Base-by-base conservation (phyloP, 30 jellyfish, hydroid and myxozoan genomes). In the Catostylus mosaicus region DNA sequence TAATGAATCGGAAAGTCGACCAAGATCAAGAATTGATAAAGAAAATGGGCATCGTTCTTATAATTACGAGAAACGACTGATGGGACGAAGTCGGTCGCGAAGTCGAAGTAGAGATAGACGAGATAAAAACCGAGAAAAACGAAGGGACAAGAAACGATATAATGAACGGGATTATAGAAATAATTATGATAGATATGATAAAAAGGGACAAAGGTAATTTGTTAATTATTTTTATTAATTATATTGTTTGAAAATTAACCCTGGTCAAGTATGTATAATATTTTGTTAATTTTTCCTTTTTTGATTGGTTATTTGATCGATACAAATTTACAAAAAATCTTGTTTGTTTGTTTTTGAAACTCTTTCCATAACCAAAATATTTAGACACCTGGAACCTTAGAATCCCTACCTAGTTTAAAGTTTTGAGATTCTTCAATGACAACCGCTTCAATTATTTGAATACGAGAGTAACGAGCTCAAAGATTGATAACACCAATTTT, bases 1-100 rank as follows among this genome's bases (percentile, higher is more conserved):
- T 0, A 72, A 54, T 52, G 88, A 54, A 23, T 50, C 40, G 4
- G 74, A 46, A 24, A 45, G 50, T 56, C 52, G 82, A 57, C 77
- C 82, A 54, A 79, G 40, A 65, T 66, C 90, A 48, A 40, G 66
- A 51, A 29, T 60, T 43, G 85, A 60, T n/a, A 73, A 76, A 64
- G 89, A 86, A 48, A 90, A 90, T 60, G 97, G 97, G 43, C 96
- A 90, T 75, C 84, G 87, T 29, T 32, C 87, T 65, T 75, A 80
- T 36, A 54, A 81, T 68, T 79, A 77, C 70, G 89, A 74, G 30
- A 83, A 85, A 38, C 80, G 88, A 16, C 78, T 60, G 50, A 70
- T 87, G 12, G 82, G 74, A 19, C 76, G 96, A 35, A 74, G 93
- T 56, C 73, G 84, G 0, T 86, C 96, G 43, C 85, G 96, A 54